phyloP scores from a whole-genome alignment of 2,113 vertebrate species.

The Bufo gargarizans region DNA sequence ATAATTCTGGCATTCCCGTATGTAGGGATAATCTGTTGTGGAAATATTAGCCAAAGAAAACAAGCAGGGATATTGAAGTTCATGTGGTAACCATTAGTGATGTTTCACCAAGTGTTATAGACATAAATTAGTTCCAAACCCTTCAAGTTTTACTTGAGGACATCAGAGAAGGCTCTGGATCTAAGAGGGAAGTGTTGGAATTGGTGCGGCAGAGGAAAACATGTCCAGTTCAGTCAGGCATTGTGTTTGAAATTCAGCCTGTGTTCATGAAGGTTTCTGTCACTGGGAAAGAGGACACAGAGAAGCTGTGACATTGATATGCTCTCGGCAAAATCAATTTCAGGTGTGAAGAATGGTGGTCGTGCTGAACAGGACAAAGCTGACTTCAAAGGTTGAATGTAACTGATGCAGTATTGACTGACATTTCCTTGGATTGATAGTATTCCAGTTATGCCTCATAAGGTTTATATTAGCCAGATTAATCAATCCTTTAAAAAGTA shows the following conservation, averaged over 20 bases:
- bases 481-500: slow-evolving; percentile 15
- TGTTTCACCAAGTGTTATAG: slow-evolving; percentile 47
- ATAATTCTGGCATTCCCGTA: slow-evolving; percentile 24
- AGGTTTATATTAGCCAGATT: slow-evolving; percentile 26
- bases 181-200: slow-evolving; percentile 28
- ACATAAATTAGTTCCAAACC: slow-evolving; percentile 43
- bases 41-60: slow-evolving; percentile 50
- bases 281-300: background rate
- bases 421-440: slow-evolving; percentile 26
- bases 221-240: background rate
- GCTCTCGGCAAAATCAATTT: slow-evolving; percentile 30
- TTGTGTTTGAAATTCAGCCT: slow-evolving; percentile 17
- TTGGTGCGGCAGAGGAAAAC: slow-evolving; percentile 19
- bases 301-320: slow-evolving; percentile 26
- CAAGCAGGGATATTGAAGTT: slow-evolving; percentile 31
- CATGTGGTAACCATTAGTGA: slow-evolving; percentile 49
- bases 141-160: slow-evolving; percentile 33
- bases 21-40: slow-evolving; percentile 25
- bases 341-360: slow-evolving; percentile 34
- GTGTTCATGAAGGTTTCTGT: slow-evolving; percentile 24
- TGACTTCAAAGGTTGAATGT: slow-evolving; percentile 34
- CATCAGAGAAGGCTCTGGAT: slow-evolving; percentile 37
- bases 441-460: slow-evolving; percentile 26
- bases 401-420: slow-evolving; percentile 10
- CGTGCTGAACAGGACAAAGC: slow-evolving; percentile 20